Conservation (phyloP, 2,888 invertebrate species). For the Dusona sp. region DNA sequence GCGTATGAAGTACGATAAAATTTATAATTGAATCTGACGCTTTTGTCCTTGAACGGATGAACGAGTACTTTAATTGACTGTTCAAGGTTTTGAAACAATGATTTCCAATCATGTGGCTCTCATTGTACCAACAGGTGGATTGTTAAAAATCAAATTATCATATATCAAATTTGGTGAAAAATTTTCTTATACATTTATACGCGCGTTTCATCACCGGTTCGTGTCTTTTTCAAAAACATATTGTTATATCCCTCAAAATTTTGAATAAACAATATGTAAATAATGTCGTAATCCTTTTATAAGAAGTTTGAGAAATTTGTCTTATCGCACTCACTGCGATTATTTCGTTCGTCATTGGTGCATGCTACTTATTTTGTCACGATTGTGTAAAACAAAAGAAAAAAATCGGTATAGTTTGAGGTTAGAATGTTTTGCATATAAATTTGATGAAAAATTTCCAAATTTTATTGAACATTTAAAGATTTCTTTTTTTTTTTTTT, state of each 20-base stretch:
- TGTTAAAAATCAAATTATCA: neutral
- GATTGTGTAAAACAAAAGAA: neutral
- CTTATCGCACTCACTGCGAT: neutral
- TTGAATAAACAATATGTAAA: neutral
- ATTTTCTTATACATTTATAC: neutral
- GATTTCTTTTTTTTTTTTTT: neutral
- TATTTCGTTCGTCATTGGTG: neutral
- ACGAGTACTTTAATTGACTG: constrained; percentile 8
- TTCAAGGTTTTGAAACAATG: constrained; percentile 4
- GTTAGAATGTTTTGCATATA: neutral
- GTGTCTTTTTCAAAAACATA: neutral
- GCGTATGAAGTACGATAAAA: neutral
- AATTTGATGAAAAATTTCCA: neutral
- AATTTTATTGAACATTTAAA: neutral
- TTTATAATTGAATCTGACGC: neutral
- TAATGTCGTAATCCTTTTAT: neutral
- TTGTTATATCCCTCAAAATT: neutral
- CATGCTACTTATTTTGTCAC: neutral
- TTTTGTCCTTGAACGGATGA: constrained; percentile 2
- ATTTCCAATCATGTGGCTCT: neutral
- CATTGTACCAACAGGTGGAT: neutral
- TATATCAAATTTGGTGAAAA: neutral
- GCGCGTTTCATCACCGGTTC: neutral
- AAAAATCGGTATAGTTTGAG: neutral
- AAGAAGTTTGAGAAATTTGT: neutral